Conservation (phyloP, 2,888 invertebrate genomes). For the Pristionchus arcanus region DNA sequence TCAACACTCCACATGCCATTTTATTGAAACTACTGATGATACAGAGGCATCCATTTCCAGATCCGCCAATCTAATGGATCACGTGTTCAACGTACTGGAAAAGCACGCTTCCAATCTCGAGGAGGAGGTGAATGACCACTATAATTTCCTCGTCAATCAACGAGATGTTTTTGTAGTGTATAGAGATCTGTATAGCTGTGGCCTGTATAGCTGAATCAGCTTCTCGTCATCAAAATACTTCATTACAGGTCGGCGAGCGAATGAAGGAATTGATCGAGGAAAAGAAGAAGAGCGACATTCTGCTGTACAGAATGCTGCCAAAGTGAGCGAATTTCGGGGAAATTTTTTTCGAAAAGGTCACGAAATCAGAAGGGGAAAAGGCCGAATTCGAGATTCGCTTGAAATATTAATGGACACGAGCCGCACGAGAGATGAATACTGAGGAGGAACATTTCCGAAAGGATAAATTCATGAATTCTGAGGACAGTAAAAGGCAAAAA, state of each 20-base stretch:
- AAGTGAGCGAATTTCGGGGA: conserved; percentile 56
- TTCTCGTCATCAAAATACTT: neutral
- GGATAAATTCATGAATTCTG: neutral
- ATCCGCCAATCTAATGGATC: conserved; percentile 72
- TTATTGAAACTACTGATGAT: neutral
- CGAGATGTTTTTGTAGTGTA: neutral
- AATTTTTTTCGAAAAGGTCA: neutral
- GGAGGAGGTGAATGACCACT: conserved; percentile 61
- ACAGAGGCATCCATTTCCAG: conserved; percentile 58
- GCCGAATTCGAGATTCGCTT: neutral
- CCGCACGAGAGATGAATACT: neutral
- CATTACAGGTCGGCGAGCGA: conserved; percentile 56
- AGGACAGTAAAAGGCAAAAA: neutral
- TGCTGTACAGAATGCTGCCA: conserved; percentile 73
- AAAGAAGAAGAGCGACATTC: conserved; percentile 73
- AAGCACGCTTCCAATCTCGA: conserved; percentile 69
- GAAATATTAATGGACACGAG: neutral
- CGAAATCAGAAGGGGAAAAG: neutral
- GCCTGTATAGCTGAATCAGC: neutral
- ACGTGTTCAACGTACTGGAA: conserved; percentile 72
- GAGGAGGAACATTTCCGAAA: neutral
- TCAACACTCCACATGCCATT: neutral
- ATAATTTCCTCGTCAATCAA: neutral
- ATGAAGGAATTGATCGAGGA: conserved; percentile 74
- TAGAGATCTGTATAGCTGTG: too few species aligned